phyloP scores from a whole-genome alignment of 2,113 vertebrate genomes.

The Ellobius talpinus region DNA sequence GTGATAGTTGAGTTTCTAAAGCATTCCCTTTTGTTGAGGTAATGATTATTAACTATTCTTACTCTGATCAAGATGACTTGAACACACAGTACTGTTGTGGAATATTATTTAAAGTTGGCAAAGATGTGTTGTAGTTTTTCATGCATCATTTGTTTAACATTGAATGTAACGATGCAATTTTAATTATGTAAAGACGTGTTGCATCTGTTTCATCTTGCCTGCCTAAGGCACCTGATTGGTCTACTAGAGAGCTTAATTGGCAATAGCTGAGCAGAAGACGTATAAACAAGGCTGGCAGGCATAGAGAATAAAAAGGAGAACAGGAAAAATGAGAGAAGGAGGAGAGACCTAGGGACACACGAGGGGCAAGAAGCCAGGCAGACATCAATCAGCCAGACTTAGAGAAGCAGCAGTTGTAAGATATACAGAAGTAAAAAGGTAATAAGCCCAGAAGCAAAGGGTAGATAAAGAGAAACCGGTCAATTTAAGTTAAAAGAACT shows the following conservation, averaged over 20 bases:
- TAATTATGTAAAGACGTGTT: not conserved
- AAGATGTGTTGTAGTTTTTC: not conserved
- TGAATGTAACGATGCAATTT: not conserved
- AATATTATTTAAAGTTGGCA: not conserved
- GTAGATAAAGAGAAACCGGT: not conserved
- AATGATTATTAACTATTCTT: conserved; percentile 48
- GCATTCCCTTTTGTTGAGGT: not conserved
- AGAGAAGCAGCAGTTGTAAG: not conserved
- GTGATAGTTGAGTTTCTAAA: conserved; percentile 11
- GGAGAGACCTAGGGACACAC: not conserved
- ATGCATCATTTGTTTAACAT: not conserved
- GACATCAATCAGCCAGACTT: not conserved
- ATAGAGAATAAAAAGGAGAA: not conserved
- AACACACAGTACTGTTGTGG: not conserved
- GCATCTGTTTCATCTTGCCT: not conserved
- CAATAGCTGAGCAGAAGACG: not conserved
- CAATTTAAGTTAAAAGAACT: not conserved
- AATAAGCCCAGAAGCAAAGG: not conserved
- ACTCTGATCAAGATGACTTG: not conserved
- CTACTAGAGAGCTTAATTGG: not conserved
- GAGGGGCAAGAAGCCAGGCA: not conserved
- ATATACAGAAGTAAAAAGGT: not conserved
- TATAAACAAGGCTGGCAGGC: too few species aligned
- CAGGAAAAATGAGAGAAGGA: not conserved
- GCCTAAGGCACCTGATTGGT: not conserved